A percentile compares a stretch with the other conserved stretches of the same genome.
These are phyloP conservation scores for Lordiphosa andalusiaca DNA, from an alignment of 2,888 invertebrate genomes.

Conservation along the genomic window DNA sequence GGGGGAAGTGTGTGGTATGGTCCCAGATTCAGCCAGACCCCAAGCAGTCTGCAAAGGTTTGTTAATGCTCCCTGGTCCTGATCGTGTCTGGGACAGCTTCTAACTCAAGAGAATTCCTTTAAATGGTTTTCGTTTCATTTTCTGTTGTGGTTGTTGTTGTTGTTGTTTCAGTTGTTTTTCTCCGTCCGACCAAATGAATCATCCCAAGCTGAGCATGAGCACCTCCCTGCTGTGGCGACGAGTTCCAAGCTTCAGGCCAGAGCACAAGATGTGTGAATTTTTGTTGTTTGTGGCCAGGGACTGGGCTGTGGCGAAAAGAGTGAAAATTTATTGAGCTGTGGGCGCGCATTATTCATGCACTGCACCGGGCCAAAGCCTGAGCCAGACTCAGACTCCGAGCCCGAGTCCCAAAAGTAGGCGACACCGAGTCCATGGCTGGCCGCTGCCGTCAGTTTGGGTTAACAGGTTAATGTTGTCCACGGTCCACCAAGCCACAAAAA, in stretches of 20 bases:
- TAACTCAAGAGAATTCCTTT: constrained; percentile 71
- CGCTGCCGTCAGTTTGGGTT: constrained; percentile 75
- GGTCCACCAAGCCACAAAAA: constrained; percentile 26
- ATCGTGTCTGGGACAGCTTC: constrained; percentile 58
- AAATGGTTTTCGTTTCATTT: constrained; percentile 64
- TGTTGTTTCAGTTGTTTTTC: constrained; percentile 19
- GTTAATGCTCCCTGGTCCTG: constrained; percentile 39
- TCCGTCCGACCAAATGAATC: constrained; percentile 64
- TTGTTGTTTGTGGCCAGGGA: constrained; percentile 27
- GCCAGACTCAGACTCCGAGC: constrained; percentile 16
- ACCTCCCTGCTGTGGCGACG: constrained; percentile 76
- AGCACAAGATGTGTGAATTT: constrained; percentile 70
- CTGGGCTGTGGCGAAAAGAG: constrained; percentile 67
- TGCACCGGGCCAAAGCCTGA: constrained; percentile 38
- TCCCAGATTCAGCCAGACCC: constrained; percentile 78
- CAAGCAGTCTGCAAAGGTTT: constrained; percentile 79
- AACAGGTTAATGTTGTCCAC: constrained; percentile 76
- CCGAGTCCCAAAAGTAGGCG: constrained; percentile 61
- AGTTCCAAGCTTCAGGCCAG: constrained; percentile 46
- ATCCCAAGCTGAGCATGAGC: constrained; percentile 48
- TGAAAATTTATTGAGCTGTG: constrained; percentile 79
- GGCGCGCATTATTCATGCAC: constrained; percentile 79
- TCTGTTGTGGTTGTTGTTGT: constrained; percentile 23
- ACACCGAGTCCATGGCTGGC: constrained; percentile 45
- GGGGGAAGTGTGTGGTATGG: constrained; percentile 33